Evolutionary conservation across 2,797 vertebrate species (phyloP).

Genomic region (Limosa lapponica): DNA sequence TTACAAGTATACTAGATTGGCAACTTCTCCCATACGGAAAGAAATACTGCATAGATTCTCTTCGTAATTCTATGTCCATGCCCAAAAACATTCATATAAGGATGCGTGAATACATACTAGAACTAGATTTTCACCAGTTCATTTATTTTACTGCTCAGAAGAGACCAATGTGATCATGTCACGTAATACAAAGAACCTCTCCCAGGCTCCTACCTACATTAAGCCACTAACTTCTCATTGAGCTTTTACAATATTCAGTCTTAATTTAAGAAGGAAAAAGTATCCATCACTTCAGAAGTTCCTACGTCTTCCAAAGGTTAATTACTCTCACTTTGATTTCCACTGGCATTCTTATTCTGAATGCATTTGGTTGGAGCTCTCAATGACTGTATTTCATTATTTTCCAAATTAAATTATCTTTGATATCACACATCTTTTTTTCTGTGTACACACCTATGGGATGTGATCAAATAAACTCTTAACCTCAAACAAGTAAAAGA

Average conservation of each 20-base stretch:
- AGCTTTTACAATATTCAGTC: neutral
- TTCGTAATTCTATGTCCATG: neutral
- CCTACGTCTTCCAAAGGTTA: neutral
- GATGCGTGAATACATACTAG: neutral
- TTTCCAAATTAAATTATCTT: neutral
- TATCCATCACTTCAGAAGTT: neutral
- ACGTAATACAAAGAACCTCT: neutral
- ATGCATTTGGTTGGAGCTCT: neutral
- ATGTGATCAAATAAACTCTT: neutral
- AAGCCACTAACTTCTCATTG: neutral
- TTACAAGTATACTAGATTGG: neutral
- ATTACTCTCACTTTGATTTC: neutral
- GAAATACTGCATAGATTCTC: neutral
- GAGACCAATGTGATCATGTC: neutral
- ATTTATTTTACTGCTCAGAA: neutral
- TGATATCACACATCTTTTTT: neutral
- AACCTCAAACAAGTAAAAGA: neutral
- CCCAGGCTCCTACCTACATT: neutral
- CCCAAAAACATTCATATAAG: neutral
- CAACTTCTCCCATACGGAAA: neutral
- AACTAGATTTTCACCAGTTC: neutral
- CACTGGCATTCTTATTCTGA: neutral
- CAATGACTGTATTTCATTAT: neutral
- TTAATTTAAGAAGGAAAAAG: neutral
- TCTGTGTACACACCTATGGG: neutral